These are phyloP conservation scores for Enoplosus armatus DNA, from an alignment of 2,797 vertebrate genomes.

Conservation along the genomic window DNA sequence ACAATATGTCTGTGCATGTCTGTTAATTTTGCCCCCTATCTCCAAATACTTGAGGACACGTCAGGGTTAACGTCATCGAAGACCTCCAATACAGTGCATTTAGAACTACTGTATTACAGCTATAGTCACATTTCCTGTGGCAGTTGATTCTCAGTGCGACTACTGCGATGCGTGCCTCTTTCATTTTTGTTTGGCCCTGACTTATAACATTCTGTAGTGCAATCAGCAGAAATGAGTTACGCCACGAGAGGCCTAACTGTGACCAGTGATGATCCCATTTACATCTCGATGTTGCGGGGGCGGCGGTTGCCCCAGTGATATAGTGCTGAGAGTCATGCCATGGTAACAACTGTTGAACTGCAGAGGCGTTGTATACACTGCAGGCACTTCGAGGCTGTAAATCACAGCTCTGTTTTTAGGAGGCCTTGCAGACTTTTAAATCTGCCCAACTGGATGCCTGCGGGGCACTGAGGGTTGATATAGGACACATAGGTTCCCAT, in stretches of 20 bases:
- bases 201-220: not conserved
- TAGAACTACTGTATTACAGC: not conserved
- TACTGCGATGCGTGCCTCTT: too few relatives aligned
- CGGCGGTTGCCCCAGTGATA: slow-evolving; percentile 59
- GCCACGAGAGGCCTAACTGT: slow-evolving; percentile 24
- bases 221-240: slow-evolving; percentile 32
- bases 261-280: slow-evolving; percentile 58
- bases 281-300: slow-evolving; percentile 43
- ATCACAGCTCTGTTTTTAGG: slow-evolving; percentile 68
- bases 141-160: not conserved
- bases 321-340: slow-evolving; percentile 63
- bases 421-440: slow-evolving; percentile 55
- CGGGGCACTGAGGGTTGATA: slow-evolving; percentile 20
- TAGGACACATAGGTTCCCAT: slow-evolving; percentile 11
- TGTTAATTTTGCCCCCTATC: not conserved
- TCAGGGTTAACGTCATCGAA: not conserved
- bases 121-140: not conserved
- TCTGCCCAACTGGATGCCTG: slow-evolving; percentile 9
- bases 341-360: slow-evolving; percentile 67
- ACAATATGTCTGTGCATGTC: not conserved
- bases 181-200: not conserved
- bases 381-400: slow-evolving; percentile 70
- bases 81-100: not conserved
- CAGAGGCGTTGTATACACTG: slow-evolving; percentile 67
- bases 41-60: not conserved